These are phyloP conservation scores for Nezara viridula DNA, from an alignment of 2,888 invertebrate genomes.

Conservation along the genomic window DNA sequence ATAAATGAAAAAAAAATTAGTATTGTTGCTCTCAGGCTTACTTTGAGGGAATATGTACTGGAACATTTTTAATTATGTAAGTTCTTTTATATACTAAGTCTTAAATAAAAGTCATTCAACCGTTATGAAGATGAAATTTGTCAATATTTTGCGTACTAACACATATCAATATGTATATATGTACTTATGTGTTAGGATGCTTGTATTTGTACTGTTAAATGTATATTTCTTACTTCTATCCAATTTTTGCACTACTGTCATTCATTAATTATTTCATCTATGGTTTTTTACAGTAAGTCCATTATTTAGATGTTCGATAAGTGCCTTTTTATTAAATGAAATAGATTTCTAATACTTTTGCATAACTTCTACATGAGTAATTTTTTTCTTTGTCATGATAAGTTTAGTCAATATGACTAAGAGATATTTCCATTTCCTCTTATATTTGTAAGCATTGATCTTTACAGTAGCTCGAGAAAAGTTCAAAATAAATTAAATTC, in stretches of 20 bases:
- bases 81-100: background rate
- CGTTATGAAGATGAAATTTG: constrained; percentile 28
- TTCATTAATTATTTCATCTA: constrained; percentile 50
- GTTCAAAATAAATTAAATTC: constrained; percentile 3
- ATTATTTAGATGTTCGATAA: constrained; percentile 61
- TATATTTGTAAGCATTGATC: constrained; percentile 36
- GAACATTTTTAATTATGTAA: background rate
- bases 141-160: constrained; percentile 34
- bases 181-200: constrained; percentile 34
- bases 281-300: constrained; percentile 51
- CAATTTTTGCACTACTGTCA: constrained; percentile 50
- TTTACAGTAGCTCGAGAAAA: background rate
- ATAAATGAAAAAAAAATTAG: background rate
- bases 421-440: background rate
- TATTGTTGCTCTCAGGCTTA: constrained; percentile 1
- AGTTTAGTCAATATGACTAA: constrained; percentile 18
- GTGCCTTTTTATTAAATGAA: constrained; percentile 59
- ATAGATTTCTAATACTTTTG: constrained; percentile 57
- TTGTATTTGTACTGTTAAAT: constrained; percentile 46
- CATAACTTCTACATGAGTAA: constrained; percentile 39
- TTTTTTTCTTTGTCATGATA: constrained; percentile 39
- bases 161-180: constrained; percentile 3
- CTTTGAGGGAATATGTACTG: background rate
- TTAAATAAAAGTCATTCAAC: background rate
- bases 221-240: constrained; percentile 52